These are phyloP conservation scores for Cebus imitator DNA, from an alignment of 2,113 vertebrate species.

Conservation along the genomic window DNA sequence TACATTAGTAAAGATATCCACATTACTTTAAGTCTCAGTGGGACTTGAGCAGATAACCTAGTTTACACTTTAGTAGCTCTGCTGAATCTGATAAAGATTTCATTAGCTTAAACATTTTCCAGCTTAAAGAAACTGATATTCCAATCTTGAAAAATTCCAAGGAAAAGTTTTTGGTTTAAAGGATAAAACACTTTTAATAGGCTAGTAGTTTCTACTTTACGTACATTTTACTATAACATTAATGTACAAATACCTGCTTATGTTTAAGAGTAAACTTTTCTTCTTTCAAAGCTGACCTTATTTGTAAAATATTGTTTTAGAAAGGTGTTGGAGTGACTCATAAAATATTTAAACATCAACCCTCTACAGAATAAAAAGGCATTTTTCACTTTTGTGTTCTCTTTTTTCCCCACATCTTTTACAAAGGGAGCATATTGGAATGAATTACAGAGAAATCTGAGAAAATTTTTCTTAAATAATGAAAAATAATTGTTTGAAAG, in stretches of 20 bases:
- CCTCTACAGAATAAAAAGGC: neutral
- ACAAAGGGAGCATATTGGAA: constrained; percentile 47
- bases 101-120: constrained; percentile 50
- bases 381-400: neutral
- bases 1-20: constrained; percentile 42
- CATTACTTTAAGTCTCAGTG: neutral
- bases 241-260: neutral
- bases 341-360: neutral
- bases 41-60: neutral
- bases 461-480: constrained; percentile 58
- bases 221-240: neutral
- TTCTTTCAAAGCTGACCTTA: neutral
- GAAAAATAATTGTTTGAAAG: constrained; percentile 65
- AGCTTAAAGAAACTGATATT: neutral
- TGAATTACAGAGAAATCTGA: constrained; percentile 27
- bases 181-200: neutral
- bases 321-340: neutral
- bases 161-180: neutral
- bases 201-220: neutral
- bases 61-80: constrained; percentile 11
- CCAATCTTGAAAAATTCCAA: constrained; percentile 3
- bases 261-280: neutral
- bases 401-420: neutral
- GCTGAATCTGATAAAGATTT: neutral
- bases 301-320: neutral